Percentiles rank a stretch among this genome's conserved stretches.
Evolutionary conservation across 2,113 vertebrate species (phyloP).

Genomic region (Strix aluco): DNA sequence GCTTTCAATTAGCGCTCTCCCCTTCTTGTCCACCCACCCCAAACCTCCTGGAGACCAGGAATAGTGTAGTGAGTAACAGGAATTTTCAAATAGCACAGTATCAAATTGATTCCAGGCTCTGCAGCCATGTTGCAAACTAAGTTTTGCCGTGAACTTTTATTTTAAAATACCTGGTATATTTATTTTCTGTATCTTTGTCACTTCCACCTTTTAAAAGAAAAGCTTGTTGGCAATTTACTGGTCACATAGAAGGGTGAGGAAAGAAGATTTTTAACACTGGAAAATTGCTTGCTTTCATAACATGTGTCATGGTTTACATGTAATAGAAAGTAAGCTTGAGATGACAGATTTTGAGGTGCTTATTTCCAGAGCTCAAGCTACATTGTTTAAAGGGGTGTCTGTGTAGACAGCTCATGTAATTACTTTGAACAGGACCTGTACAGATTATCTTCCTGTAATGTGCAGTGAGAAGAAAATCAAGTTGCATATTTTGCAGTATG

Average conservation of each 20-base stretch:
- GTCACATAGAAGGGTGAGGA: background rate
- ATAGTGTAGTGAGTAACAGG: background rate
- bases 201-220: background rate
- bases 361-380: background rate
- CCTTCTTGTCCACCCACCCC: background rate
- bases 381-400: background rate
- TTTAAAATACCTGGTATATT: background rate
- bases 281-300: background rate
- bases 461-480: background rate
- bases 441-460: background rate
- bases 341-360: background rate
- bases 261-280: background rate
- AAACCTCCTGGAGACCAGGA: background rate
- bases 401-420: background rate
- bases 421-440: background rate
- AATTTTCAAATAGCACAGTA: background rate
- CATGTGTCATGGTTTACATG: too few relatives aligned
- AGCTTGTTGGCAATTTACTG: background rate
- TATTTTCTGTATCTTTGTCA: background rate
- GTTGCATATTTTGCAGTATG: background rate
- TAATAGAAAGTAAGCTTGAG: background rate
- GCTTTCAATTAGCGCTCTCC: background rate
- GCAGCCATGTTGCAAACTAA: background rate
- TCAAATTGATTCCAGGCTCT: conserved; percentile 20
- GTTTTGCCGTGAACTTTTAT: background rate